Conservation (phyloP, 2,113 vertebrate genomes). For the Sisor rabdophorus region DNA sequence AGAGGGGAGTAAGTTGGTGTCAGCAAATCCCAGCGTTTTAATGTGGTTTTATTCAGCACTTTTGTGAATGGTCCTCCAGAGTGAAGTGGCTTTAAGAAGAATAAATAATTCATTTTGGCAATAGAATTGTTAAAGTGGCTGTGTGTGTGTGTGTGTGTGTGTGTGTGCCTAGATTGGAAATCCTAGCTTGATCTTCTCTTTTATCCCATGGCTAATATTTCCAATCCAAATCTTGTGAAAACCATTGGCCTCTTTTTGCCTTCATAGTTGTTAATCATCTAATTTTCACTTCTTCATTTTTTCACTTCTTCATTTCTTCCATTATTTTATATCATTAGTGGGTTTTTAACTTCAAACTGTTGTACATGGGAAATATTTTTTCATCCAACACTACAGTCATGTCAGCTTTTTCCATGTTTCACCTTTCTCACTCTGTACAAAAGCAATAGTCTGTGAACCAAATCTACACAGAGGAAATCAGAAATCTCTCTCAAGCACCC, state of each 20-base stretch:
- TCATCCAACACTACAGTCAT: slow-evolving; percentile 10
- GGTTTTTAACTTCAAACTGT: not conserved
- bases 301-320: no score
- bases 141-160: slow-evolving; percentile 17
- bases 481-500: slow-evolving; percentile 15
- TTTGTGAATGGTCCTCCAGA: slow-evolving; percentile 49
- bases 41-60: slow-evolving; percentile 49
- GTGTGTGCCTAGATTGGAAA: not conserved
- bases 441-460: slow-evolving; percentile 20
- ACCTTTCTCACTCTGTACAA: slow-evolving; percentile 7
- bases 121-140: slow-evolving; percentile 30
- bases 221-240: slow-evolving; percentile 2
- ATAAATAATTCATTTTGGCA: slow-evolving; percentile 49
- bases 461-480: slow-evolving; percentile 15
- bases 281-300: slow-evolving; percentile 5
- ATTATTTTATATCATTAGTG: slow-evolving; percentile 4
- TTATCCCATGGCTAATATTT: not conserved
- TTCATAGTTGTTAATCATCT: not conserved
- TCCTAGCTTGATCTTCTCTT: slow-evolving; percentile 12
- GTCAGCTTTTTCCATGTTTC: slow-evolving; percentile 6
- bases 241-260: not conserved
- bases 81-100: slow-evolving; percentile 39
- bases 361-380: slow-evolving; percentile 28
- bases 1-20: slow-evolving; percentile 35
- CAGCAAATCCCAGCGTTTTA: slow-evolving; percentile 45